Evolutionary conservation across 2,797 vertebrate species (phyloP).

Genomic region (Neosalanx taihuensis): DNA sequence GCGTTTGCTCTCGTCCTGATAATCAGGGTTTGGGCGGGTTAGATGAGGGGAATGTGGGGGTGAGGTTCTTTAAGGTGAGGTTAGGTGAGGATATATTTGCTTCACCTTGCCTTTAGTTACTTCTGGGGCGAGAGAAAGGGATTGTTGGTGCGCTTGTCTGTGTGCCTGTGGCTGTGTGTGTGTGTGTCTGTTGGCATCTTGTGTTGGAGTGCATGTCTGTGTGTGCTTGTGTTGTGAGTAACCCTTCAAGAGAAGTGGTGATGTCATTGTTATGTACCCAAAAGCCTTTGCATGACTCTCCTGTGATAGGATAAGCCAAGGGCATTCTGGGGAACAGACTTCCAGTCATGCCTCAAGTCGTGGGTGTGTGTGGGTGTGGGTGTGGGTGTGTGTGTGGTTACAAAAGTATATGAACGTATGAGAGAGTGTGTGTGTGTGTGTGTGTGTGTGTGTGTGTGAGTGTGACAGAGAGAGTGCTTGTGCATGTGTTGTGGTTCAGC

Average conservation of each 20-base stretch:
- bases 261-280: not conserved
- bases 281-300: slow-evolving; percentile 2
- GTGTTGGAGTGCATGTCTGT: not conserved
- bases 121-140: not conserved
- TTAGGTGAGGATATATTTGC: not conserved
- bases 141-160: slow-evolving; percentile 2
- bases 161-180: not conserved
- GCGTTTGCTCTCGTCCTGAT: too few relatives aligned
- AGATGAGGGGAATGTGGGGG: not conserved
- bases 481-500: not conserved
- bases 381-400: not conserved
- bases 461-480: too few relatives aligned
- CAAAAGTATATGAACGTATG: too few relatives aligned
- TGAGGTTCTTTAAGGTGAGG: not conserved
- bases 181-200: not conserved
- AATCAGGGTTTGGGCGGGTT: not conserved
- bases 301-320: slow-evolving; percentile 38
- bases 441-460: too few relatives aligned
- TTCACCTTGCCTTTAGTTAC: not conserved
- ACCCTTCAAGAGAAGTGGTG: not conserved
- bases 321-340: slow-evolving; percentile 54
- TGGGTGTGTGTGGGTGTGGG: slow-evolving; percentile 10
- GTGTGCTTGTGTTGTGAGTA: not conserved
- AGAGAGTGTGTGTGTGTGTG: slow-evolving; percentile 6
- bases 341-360: slow-evolving; percentile 39